Evolutionary conservation across 2,888 invertebrate genomes (phyloP), one percentile per base, ranked within the genome.

Genomic region (Polydrusus cervinus): DNA sequence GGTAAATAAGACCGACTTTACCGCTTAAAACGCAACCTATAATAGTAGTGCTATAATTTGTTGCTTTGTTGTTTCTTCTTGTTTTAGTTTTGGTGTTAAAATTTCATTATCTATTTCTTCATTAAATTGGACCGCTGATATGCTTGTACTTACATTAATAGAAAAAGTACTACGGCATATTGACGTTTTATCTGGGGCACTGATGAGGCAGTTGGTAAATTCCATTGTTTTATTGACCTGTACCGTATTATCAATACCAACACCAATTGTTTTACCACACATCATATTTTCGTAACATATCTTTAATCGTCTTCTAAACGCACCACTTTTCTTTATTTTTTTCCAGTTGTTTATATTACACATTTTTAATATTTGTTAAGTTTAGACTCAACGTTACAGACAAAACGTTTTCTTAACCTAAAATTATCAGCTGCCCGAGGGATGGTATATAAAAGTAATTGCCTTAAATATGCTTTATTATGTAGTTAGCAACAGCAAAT

Each of bases 311-410:
- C 64, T 64, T n/a, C 20, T 45, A 64, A 64, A 43, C 13, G 64
- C 64, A 13, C 64, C 45, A 45, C 64, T 64, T 64, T 64, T 64
- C 16, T 64, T 47, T n/a, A 20, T 64, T n/a, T 45, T 64, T 47
- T 43, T 57, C 57, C 57, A 57, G 1, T 57, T 8, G 5, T 18
- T 18, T 16, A 18, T 16, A 16, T 51, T 51, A 18, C 6, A 20
- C 49, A 51, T 20, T 51, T 18, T 51, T 20, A 18, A 51, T n/a
- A n/a, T n/a, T n/a, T n/a, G n/a, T n/a, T n/a, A n/a, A n/a, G n/a
- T n/a, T n/a, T n/a, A n/a, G n/a, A n/a, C n/a, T n/a, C n/a, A n/a
- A n/a, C n/a, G n/a, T n/a, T n/a, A n/a, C n/a, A n/a, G n/a, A n/a
- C n/a, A n/a, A n/a, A n/a, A n/a, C n/a, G n/a, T n/a, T n/a, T n/a